Conservation (phyloP, 1,140 invertebrate species). For the Scaptomyza graminum region DNA sequence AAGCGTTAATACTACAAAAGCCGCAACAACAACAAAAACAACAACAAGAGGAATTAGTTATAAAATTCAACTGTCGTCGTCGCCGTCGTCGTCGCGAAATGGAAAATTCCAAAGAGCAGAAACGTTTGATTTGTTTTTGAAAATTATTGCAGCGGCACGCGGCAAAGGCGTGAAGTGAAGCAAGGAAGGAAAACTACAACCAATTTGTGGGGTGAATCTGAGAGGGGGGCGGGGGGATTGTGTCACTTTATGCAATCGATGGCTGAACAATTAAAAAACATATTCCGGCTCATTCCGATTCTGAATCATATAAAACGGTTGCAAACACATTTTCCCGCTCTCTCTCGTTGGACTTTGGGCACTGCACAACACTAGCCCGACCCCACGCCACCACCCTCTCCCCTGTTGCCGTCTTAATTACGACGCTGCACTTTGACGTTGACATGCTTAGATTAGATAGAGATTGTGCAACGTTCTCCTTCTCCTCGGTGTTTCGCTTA, state of each 20-base stretch:
- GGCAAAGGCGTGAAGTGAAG: constrained; percentile 40
- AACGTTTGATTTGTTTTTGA: constrained; percentile 16
- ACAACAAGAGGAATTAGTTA: constrained; percentile 20
- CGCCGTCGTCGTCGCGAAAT: constrained; percentile 21
- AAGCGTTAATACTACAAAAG: constrained; percentile 1
- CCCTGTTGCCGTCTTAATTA: no score
- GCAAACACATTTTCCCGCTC: no score
- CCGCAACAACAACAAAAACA: constrained; percentile 19
- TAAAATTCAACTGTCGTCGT: constrained; percentile 20
- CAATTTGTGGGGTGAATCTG: neutral
- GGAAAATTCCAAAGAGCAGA: constrained; percentile 67
- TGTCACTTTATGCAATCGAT: neutral
- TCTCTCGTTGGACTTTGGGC: constrained; percentile 31
- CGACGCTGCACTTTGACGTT: neutral
- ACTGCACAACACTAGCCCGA: constrained; percentile 28
- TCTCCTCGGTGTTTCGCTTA: neutral
- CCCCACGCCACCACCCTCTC: neutral
- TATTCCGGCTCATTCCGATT: constrained; percentile 32
- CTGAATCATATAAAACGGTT: constrained; percentile 27
- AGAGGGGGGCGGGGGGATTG: neutral
- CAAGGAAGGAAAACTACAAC: neutral
- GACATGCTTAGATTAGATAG: constrained; percentile 30
- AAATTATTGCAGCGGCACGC: constrained; percentile 58
- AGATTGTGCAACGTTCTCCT: constrained; percentile 22
- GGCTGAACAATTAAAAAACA: constrained; percentile 14